Evolutionary conservation across 2,888 invertebrate genomes (phyloP), one percentile per base, ranked within the genome.

Genomic region (Candidula unifasciata): DNA sequence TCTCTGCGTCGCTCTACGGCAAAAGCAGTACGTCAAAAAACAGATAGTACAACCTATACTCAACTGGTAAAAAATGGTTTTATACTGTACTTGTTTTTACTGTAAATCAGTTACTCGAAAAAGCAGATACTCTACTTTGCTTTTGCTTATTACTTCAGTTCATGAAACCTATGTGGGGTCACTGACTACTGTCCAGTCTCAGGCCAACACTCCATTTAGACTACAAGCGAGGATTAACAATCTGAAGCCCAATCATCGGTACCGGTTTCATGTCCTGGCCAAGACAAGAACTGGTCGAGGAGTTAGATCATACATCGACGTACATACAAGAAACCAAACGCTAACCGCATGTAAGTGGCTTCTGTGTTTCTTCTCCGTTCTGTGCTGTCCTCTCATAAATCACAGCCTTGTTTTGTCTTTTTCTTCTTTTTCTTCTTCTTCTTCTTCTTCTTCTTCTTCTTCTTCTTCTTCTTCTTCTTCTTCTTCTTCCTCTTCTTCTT

Each of bases 231-330:
- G 97, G 95, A 95, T 99, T 89, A 97, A 97, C 1, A 96, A 96
- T 0, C 94, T 99, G 33, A 96, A 96, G 89, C 96, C 97, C 0
- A 96, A 96, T 90, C 97, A 97, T 0, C 97, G 97, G 92, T 99
- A 99, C 94, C 95, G 95, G 57, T 94, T 95, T 86, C 94, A 94
- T 84, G 96, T 99, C 87, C 95, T 96, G 88, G 99, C 98, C 0
- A 96, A 96, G 69, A 99, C 99, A 0, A 95, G 95, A 89, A 96
- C 96, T 78, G 99, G 99, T 18, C 96, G 96, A 92, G 99, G 99
- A 30, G 96, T 97, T 88, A 92, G 93, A 57, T 92, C 92, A 73
- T 94, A 89, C 86, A 87, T 93, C 6, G 93, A 93, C 83, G 91
- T 91, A 24, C 87, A 87, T 82, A 93, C 93, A 21, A 30, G 66